Conservation (phyloP, 1,140 invertebrate species). For the Nixonia krombeini region DNA sequence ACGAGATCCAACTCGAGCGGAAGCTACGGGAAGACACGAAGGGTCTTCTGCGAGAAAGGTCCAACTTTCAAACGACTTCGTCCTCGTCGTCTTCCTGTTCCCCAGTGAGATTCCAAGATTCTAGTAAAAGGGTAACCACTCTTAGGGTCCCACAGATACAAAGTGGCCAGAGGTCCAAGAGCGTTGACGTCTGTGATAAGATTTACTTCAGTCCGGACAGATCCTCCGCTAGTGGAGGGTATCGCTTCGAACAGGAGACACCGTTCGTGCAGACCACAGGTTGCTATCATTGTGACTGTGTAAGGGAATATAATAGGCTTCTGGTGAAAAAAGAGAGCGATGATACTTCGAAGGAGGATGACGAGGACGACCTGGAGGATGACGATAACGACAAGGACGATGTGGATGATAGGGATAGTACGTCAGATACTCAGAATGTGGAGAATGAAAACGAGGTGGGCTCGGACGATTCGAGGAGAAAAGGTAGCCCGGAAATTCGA, state of each 20-base stretch:
- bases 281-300: conserved; percentile 69
- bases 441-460: conserved; percentile 48
- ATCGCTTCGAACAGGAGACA: conserved; percentile 38
- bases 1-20: conserved; percentile 87
- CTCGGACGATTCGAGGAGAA: conserved; percentile 60
- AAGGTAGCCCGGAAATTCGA: conserved; percentile 73
- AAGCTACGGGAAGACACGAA: conserved; percentile 70
- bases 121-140: conserved; percentile 58
- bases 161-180: conserved; percentile 78
- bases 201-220: conserved; percentile 73
- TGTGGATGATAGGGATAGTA: conserved; percentile 55
- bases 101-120: conserved; percentile 64
- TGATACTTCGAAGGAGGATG: conserved; percentile 44
- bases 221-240: conserved; percentile 4
- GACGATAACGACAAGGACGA: conserved; percentile 73
- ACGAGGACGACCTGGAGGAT: conserved; percentile 33
- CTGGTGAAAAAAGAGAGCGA: conserved; percentile 40
- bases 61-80: conserved; percentile 37
- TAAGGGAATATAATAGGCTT: conserved; percentile 64
- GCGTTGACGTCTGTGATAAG: conserved; percentile 83
- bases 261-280: conserved; percentile 49
- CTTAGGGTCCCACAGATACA: conserved; percentile 78
- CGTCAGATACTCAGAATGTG: conserved; percentile 43
- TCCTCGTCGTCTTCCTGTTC: conserved; percentile 64
- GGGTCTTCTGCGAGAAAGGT: conserved; percentile 16